Evolutionary conservation across 2,888 invertebrate species (phyloP), one percentile per base, ranked within the genome.

Genomic region (Drosophila leonis): DNA sequence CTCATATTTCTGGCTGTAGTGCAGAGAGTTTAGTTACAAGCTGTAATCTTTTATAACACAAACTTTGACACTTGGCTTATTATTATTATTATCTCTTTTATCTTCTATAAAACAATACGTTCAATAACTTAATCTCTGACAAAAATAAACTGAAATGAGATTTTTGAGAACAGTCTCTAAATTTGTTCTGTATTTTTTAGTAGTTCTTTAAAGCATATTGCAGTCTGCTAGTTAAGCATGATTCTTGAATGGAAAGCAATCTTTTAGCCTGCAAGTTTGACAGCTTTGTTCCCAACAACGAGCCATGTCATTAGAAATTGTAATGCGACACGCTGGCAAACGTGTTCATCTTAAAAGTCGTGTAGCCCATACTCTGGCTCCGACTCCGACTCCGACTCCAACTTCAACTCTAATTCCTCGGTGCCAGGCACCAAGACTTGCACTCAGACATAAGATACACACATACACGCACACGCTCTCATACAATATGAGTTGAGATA

Each of bases 271-370:
- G 39, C 12, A 55, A 24, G 46, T 75, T 64, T 88, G 82, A 78
- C 68, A 68, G 78, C 83, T 77, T 75, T 80, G 78, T 88, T 72
- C 60, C 35, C 63, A 69, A 67, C 67, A 60, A 60, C 57, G 54
- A 71, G 75, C 65, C 65, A 72, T 73, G 83, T 71, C 69, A 91
- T 89, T 83, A 82, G 82, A 91, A 91, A 90, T 81, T 81, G 83
- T 79, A 90, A 91, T 90, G 90, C 75, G 88, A 85, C 75, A 82
- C 78, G 80, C 70, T 78, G 78, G 33, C 75, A 82, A 83, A 83
- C 82, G 90, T 89, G 88, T 89, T 78, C 88, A 80, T 76, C 86
- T 84, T 46, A 68, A 71, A 63, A 82, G 80, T 78, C 88, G 88
- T 90, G 88, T 78, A 6, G 55, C 49, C 49, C 31, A 46, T 10